Percentiles rank a stretch among this genome's conserved stretches.
Evolutionary conservation across 2,113 vertebrate species (phyloP).

Genomic region (Tachuris rubrigastra): DNA sequence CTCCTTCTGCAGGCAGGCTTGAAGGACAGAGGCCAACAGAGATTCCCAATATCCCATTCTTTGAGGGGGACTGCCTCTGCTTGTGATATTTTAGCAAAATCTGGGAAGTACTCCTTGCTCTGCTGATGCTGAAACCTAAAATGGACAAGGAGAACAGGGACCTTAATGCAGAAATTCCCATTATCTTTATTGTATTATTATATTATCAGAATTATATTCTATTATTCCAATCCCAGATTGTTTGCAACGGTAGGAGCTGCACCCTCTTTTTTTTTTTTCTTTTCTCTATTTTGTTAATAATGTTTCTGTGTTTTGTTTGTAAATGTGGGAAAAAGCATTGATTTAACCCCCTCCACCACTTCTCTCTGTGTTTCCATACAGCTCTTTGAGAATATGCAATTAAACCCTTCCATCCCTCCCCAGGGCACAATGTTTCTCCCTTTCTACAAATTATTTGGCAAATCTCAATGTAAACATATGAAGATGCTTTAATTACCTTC

Average conservation of each 20-base stretch:
- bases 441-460: background rate
- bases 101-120: background rate
- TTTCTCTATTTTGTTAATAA: too few species aligned
- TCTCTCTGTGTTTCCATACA: background rate
- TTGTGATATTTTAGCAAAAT: background rate
- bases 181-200: background rate
- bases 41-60: background rate
- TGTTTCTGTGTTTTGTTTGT: background rate
- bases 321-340: background rate
- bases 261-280: background rate
- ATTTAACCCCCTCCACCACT: background rate
- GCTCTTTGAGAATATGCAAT: background rate
- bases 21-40: background rate
- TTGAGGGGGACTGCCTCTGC: background rate
- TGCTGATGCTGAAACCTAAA: background rate
- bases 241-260: background rate
- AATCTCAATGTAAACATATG: background rate
- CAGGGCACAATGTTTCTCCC: background rate
- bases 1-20: background rate
- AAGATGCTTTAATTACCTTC: background rate
- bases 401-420: background rate
- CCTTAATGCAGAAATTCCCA: too few species aligned
- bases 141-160: background rate
- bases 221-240: background rate
- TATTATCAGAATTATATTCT: background rate